phyloP scores from a whole-genome alignment of 2,113 vertebrate genomes.

The Speoplatyrhinus poulsoni region DNA sequence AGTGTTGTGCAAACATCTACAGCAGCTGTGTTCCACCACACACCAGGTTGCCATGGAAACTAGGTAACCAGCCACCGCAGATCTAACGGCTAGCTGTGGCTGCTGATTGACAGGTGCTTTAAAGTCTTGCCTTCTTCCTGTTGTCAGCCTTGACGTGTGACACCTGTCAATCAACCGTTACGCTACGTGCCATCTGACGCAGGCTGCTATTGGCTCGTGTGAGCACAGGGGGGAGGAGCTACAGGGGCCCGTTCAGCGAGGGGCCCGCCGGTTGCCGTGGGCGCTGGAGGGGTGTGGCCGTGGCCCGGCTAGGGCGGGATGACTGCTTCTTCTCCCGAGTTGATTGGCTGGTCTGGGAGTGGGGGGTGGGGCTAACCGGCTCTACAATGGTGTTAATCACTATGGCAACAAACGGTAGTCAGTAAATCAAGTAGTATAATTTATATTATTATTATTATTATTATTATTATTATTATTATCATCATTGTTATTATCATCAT shows the following conservation, averaged over 20 bases:
- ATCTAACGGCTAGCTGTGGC: too few relatives aligned
- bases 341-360: conserved; percentile 68
- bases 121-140: too few relatives aligned
- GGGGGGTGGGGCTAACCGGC: conserved; percentile 71
- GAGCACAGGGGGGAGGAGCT: conserved; percentile 27
- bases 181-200: background rate
- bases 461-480: background rate
- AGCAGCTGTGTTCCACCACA: too few relatives aligned
- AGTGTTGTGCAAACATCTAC: too few relatives aligned
- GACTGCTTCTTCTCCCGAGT: conserved; percentile 69
- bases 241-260: conserved; percentile 62
- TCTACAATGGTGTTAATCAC: conserved; percentile 95
- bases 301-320: conserved; percentile 14
- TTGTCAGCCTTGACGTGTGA: too few relatives aligned
- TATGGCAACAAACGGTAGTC: conserved; percentile 44
- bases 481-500: conserved; percentile 17
- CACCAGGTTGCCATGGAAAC: too few relatives aligned
- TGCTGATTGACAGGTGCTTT: too few relatives aligned
- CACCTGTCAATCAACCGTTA: too few relatives aligned
- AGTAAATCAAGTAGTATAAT: background rate
- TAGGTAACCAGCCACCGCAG: too few relatives aligned
- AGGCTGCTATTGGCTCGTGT: background rate
- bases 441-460: background rate
- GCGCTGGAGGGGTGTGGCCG: conserved; percentile 20
- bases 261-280: background rate